Conservation (phyloP, 2,113 vertebrate genomes). For the Ascaphus truei region DNA sequence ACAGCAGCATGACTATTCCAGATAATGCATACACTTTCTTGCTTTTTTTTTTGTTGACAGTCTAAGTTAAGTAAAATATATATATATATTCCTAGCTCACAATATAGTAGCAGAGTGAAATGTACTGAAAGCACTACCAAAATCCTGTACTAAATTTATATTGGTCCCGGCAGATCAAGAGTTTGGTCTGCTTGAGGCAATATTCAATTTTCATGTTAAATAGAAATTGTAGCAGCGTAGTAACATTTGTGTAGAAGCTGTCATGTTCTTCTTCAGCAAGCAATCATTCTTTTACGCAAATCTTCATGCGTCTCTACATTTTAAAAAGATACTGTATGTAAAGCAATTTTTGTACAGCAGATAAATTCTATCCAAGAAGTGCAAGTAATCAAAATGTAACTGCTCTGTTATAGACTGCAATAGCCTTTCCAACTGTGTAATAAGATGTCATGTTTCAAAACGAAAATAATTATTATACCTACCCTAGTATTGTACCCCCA, state of each 20-base stretch:
- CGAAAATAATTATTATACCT: neutral
- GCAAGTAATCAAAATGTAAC: no score
- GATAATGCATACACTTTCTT: constrained; percentile 2
- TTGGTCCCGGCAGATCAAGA: neutral
- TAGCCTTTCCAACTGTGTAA: neutral
- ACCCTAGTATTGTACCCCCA: neutral
- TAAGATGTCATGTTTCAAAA: neutral
- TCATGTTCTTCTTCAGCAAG: no score
- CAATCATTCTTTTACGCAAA: no score
- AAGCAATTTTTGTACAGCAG: neutral
- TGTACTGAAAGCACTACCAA: neutral
- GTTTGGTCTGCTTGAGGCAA: neutral
- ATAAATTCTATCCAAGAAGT: neutral
- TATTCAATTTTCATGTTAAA: neutral
- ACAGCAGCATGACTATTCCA: neutral
- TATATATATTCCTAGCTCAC: neutral
- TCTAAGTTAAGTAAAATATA: neutral
- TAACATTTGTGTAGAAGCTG: no score
- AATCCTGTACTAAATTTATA: neutral
- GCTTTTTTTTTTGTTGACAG: neutral
- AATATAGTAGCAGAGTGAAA: no score
- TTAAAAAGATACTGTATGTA: neutral
- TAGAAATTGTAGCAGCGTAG: neutral
- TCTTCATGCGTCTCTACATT: no score
- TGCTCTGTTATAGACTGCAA: neutral